Evolutionary conservation across 2,797 vertebrate species (phyloP), one percentile per base, ranked within the genome.

Genomic region (Rousettus madagascariensis): DNA sequence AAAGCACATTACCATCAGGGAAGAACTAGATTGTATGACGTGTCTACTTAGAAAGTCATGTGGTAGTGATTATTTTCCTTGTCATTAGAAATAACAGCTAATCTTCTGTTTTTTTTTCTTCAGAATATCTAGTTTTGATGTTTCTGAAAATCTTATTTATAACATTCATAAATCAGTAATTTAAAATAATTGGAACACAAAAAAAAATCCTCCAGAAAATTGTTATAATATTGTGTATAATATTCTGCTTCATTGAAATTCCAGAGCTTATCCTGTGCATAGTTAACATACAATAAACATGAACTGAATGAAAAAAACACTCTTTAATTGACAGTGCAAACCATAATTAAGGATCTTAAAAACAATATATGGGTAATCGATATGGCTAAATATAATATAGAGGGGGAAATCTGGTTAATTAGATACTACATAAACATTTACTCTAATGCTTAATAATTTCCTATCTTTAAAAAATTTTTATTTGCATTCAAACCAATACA

Each of bases 121-220:
- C 71, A 69, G 16, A 96, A 78, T 93, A 96, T 36, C 3, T n/a
- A 20, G 43, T 63, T 95, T 84, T 88, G n/a, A 91, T 74, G 11
- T 91, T 95, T 94, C 63, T 82, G 26, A 91, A 65, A 94, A 87
- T 75, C 19, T 80, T 85, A 84, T 88, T 95, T 77, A 75, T 0
- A 95, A 84, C 15, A 86, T 26, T 83, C 43, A 77, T 87, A 43
- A 84, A 53, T 69, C 82, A 77, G 41, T 69, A 36, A 41, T 82
- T 83, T 83, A 71, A 95, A 93, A 92, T 83, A 90, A 85, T 53
- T 71, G 75, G 26, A 88, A 93, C 20, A 77, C 24, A 87, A 94
- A 89, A 95, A 95, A 89, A 92, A 79, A 89, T 55, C 33, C 33
- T 71, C 24, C 53, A 80, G 53, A 83, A 97, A 94, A 94, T 65